Base-by-base conservation (phyloP, 2,888 invertebrate species). In the Balanococcus diminutus region DNA sequence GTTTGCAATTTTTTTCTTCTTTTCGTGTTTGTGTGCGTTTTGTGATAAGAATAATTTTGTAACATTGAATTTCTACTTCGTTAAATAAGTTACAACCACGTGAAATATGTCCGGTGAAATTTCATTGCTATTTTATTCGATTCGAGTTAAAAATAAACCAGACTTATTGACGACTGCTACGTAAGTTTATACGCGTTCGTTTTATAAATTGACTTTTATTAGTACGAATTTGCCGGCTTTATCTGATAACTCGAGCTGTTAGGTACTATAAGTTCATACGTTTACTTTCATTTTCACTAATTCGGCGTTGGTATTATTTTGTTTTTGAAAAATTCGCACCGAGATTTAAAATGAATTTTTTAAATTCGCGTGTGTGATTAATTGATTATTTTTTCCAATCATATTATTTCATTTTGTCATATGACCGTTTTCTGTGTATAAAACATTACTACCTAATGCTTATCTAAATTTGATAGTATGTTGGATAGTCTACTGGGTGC, bases 111-210 rank as follows among this genome's bases (percentile, higher is more conserved):
- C 28, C 67, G 67, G 16, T 28, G 67, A 67, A 67, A 67, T 67
- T 67, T 67, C 67, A 19, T 67, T 67, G 16, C n/a, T 67, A 28
- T 67, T 67, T 25, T 67, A 67, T 28, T 28, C 28, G 28, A 67
- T 67, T 67, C 67, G 16, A 28, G 67, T 79, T 79, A 79, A 79
- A 79, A 79, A 79, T 79, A 79, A 79, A 79, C 31, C 36, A 36
- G 75, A 36, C 56, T 56, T 56, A 56, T 56, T 56, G 56, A 56
- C 56, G 56, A 56, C 56, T 14, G 22, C 56, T 8, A 36, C 75
- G 75, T 79, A 36, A 79, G 36, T 79, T n/a, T 32, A 8, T 72
- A 32, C 5, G 2, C 75, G 36, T 36, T 36, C 28, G 14, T 75
- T 19, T 79, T 19, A 56, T 56, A 36, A 79, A 79, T 79, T 79